Conservation (phyloP, 2,888 invertebrate species). For the Pardosa pseudoannulata region DNA sequence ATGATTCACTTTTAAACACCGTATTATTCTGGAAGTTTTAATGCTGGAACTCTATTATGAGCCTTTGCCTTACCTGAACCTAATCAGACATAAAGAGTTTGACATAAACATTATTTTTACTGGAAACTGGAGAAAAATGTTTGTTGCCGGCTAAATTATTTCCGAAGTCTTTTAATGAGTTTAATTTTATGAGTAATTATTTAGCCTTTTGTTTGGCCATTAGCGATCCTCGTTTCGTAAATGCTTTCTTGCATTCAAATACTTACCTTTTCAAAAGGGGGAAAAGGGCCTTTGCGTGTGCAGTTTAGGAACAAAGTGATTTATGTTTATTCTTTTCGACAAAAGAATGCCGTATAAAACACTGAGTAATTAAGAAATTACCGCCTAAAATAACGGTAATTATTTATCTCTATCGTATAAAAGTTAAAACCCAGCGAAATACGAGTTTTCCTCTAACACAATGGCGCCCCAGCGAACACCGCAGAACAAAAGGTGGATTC, state of each 20-base stretch:
- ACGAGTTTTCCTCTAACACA: constrained; percentile 7
- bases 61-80: neutral
- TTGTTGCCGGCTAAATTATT: constrained; percentile 16
- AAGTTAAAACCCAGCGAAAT: constrained; percentile 11
- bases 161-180: constrained; percentile 51
- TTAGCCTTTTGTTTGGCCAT: constrained; percentile 44
- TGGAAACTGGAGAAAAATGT: constrained; percentile 12
- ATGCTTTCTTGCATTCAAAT: constrained; percentile 42
- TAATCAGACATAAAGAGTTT: constrained; percentile 19
- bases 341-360: constrained; percentile 39
- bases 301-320: constrained; percentile 49
- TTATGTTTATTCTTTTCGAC: constrained; percentile 52
- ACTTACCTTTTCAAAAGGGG: constrained; percentile 35
- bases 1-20: constrained; percentile 7
- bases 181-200: constrained; percentile 70
- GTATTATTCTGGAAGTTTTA: constrained; percentile 11
- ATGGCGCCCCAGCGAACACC: neutral
- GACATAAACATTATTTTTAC: constrained; percentile 17
- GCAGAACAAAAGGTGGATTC: constrained; percentile 32
- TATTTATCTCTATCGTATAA: constrained; percentile 37
- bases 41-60: constrained; percentile 14
- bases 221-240: constrained; percentile 23
- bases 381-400: constrained; percentile 60
- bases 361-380: constrained; percentile 64
- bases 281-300: constrained; percentile 7